Conservation (phyloP, 2,888 invertebrate species). For the Polydrusus cervinus region DNA sequence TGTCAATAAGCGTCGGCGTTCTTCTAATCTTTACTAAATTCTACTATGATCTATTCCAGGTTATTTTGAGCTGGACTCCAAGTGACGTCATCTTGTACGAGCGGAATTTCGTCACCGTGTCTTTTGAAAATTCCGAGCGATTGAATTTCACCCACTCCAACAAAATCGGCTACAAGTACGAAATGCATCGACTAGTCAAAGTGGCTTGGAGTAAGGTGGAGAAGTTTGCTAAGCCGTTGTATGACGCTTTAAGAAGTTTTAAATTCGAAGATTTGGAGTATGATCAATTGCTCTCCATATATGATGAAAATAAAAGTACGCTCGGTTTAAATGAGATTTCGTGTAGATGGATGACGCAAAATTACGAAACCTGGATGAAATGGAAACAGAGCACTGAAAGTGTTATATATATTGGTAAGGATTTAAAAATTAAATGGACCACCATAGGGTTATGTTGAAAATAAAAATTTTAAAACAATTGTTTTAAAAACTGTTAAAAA, state of each 20-base stretch:
- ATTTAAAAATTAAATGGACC: neutral
- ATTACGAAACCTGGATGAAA: conserved; percentile 69
- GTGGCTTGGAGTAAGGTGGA: conserved; percentile 77
- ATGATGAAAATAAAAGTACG: conserved; percentile 50
- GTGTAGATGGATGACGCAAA: conserved; percentile 79
- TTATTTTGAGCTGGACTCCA: conserved; percentile 81
- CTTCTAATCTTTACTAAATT: no score
- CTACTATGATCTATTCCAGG: conserved; percentile 17
- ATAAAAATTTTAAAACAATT: no score
- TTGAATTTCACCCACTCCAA: conserved; percentile 61
- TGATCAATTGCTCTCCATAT: conserved; percentile 63
- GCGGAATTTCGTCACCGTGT: conserved; percentile 73
- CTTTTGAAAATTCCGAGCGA: conserved; percentile 78
- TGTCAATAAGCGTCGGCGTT: no score
- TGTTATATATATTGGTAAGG: conserved; percentile 54
- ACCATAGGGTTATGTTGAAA: no score
- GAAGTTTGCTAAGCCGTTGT: conserved; percentile 72
- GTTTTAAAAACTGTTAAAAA: no score
- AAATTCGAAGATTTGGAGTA: conserved; percentile 74
- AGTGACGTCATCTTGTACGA: conserved; percentile 75
- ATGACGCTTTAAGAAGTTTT: conserved; percentile 72
- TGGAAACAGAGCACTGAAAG: conserved; percentile 69
- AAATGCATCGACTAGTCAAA: conserved; percentile 80
- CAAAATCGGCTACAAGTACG: conserved; percentile 77
- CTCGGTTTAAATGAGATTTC: conserved; percentile 71